Evolutionary conservation across 2,888 invertebrate genomes (phyloP).

Genomic region (Morinoia aosen): DNA sequence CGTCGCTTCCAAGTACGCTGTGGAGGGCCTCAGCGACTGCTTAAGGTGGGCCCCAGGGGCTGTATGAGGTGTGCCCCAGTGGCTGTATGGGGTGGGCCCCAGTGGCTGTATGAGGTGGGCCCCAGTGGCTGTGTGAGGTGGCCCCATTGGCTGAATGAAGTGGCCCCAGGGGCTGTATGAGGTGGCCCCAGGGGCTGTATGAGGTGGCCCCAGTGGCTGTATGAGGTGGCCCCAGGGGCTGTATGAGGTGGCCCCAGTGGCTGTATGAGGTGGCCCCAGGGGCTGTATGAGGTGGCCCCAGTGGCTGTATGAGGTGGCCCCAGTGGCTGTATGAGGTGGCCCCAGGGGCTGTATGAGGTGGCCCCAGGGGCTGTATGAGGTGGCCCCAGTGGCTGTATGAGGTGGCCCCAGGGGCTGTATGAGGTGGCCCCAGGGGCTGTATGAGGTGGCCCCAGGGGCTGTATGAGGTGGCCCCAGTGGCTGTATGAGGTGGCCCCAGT

Average conservation of each 20-base stretch:
- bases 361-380: not conserved
- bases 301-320: too few relatives aligned
- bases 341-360: not conserved
- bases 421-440: not conserved
- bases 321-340: constrained; percentile 13
- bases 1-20: constrained; percentile 59
- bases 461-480: not conserved
- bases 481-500: not conserved
- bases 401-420: not conserved
- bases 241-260: not conserved
- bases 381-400: not conserved
- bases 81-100: not conserved
- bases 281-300: not conserved
- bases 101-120: not conserved
- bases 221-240: not conserved
- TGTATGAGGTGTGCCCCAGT: too few relatives aligned
- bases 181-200: too few relatives aligned
- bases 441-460: not conserved
- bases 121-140: not conserved
- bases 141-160: too few relatives aligned
- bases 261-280: not conserved
- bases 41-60: constrained; percentile 47
- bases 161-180: too few relatives aligned
- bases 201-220: not conserved
- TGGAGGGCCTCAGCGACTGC: constrained; percentile 57